Base-by-base conservation (phyloP, 2,888 invertebrate genomes). In the Ochropleura leucogaster region DNA sequence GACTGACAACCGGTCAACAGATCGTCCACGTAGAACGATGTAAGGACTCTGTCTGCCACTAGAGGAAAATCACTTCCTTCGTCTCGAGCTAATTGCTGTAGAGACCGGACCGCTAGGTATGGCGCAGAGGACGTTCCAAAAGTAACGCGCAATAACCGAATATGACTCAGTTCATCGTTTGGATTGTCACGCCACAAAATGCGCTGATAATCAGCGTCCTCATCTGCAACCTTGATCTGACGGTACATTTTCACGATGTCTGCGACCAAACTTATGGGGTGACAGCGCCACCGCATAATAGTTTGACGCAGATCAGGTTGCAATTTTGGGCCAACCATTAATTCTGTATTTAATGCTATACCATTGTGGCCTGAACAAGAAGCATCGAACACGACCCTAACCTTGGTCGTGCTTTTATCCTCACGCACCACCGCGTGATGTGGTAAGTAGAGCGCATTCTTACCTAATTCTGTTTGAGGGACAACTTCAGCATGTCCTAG, bases 401-500 rank as follows among this genome's bases (percentile, higher is more conserved):
- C 30, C 30, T 30, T 30, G 30, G 30, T 30, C 30, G 30, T 30
- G 30, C 30, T 30, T 30, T 30, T 30, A 30, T 30, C 30, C 30
- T 30, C 30, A 30, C 30, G 30, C 30, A 30, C 30, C 30, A 30
- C 30, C 30, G 47, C 47, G 9, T 47, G 47, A 47, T 47, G 53
- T 53, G 53, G 53, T 53, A 53, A n/a, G n/a, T 53, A 53, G 53
- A 18, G n/a, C n/a, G 53, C 53, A 53, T 53, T n/a, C 4, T 53
- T 53, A 53, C 53, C 42, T 62, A 18, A 40, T 42, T 62, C 18
- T 62, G 12, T 44, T 10, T 12, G n/a, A 5, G 47, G 47, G 47
- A 47, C 16, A 30, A 47, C 10, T 64, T 64, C 47, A 47, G 64
- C 64, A 16, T 64, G 64, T 47, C 47, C 64, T 9, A 64, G 64